These are phyloP conservation scores for Symphodus melops DNA, from an alignment of 2,113 vertebrate genomes.

Conservation along the genomic window DNA sequence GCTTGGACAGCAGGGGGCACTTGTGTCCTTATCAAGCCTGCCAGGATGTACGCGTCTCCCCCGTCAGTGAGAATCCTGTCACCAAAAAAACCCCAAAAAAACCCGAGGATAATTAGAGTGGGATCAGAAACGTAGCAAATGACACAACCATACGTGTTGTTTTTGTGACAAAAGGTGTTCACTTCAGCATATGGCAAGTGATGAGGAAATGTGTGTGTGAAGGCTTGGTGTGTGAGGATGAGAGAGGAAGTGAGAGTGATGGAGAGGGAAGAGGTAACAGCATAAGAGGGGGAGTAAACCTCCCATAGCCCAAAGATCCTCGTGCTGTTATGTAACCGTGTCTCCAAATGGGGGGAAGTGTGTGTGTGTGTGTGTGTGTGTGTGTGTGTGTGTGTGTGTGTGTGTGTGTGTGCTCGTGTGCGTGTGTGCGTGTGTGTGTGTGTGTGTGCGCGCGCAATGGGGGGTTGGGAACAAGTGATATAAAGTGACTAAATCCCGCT, in stretches of 20 bases:
- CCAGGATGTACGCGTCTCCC: not conserved
- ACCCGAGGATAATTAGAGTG: conserved; percentile 47
- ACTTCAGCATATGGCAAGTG: conserved; percentile 46
- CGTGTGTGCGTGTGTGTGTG: conserved; percentile 30
- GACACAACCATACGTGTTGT: conserved; percentile 57
- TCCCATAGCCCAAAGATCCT: conserved; percentile 64
- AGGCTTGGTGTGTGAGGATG: conserved; percentile 5
- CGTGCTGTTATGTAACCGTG: conserved; percentile 72
- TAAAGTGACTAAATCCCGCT: conserved; percentile 74
- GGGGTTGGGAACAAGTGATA: conserved; percentile 59
- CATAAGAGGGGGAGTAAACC: conserved; percentile 52
- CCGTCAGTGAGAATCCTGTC: conserved; percentile 39
- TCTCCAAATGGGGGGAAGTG: conserved; percentile 56
- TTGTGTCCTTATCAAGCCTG: conserved; percentile 35
- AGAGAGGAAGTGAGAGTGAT: conserved; percentile 11
- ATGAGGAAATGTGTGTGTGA: conserved; percentile 6
- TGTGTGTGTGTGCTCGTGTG: conserved; percentile 15
- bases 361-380: conserved; percentile 30
- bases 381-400: not conserved
- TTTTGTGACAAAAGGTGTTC: conserved; percentile 48
- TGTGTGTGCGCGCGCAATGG: conserved; percentile 9
- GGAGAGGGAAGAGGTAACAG: conserved; percentile 26
- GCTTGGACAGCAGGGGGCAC: conserved; percentile 77
- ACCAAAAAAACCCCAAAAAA: conserved; percentile 52
- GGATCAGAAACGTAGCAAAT: conserved; percentile 52